Conservation (phyloP, 1,140 invertebrate species). For the Papilio polyxenes region DNA sequence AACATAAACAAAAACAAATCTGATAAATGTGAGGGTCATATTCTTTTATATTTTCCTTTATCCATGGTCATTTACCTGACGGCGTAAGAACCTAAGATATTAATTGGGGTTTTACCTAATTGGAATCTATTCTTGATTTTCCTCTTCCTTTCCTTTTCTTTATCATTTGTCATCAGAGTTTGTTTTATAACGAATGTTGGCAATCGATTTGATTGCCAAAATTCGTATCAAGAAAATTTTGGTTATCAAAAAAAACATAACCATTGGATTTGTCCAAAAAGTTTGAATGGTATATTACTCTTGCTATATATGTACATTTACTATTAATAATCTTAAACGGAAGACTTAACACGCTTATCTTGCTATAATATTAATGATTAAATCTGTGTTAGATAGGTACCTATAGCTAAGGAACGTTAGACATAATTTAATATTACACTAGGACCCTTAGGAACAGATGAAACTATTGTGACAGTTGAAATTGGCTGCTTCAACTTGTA, state of each 20-base stretch:
- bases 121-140: conserved; percentile 1
- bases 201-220: no score
- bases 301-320: not conserved
- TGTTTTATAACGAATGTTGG: not conserved
- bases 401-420: not conserved
- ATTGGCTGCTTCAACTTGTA: not conserved
- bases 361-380: not conserved
- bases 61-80: not conserved
- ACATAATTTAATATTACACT: not conserved
- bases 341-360: not conserved
- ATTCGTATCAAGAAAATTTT: no score
- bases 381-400: not conserved
- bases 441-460: not conserved
- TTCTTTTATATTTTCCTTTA: not conserved
- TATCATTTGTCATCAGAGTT: not conserved
- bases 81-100: not conserved
- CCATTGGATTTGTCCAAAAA: not conserved
- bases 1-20: not conserved
- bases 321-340: not conserved
- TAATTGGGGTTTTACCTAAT: not conserved
- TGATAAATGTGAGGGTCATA: not conserved
- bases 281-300: not conserved
- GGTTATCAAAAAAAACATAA: no score
- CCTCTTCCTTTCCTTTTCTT: not conserved
- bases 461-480: not conserved